Conservation (phyloP, 2,113 vertebrate genomes). For the Ginglymostoma cirratum region DNA sequence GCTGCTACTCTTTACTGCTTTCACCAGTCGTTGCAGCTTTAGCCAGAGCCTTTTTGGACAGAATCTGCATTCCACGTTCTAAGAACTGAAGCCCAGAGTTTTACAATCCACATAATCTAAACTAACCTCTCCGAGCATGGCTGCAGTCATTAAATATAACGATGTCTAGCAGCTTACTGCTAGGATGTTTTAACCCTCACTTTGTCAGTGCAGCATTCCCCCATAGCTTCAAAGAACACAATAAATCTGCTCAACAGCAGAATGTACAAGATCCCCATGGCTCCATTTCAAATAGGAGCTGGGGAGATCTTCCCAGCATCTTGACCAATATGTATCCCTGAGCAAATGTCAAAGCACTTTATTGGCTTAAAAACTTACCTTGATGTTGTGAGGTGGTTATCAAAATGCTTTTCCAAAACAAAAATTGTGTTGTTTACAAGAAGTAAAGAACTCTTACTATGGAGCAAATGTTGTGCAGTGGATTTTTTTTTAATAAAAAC, state of each 20-base stretch:
- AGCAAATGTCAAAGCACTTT: too few species aligned
- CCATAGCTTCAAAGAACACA: background rate
- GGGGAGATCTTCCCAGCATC: too few species aligned
- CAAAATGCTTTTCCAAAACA: background rate
- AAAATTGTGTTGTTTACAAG: background rate
- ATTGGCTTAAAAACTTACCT: background rate
- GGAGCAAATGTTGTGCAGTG: background rate
- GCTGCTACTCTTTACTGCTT: too few species aligned
- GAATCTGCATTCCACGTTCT: background rate
- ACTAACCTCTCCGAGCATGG: background rate
- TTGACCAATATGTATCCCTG: too few species aligned
- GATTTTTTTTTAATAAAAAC: constrained; percentile 20
- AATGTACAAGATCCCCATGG: too few species aligned
- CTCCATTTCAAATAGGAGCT: too few species aligned
- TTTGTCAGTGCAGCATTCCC: background rate
- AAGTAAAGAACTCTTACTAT: too few species aligned
- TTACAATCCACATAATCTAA: background rate
- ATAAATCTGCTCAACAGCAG: background rate
- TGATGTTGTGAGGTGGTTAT: too few species aligned
- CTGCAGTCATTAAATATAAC: background rate
- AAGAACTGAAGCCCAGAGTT: background rate
- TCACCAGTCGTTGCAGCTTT: too few species aligned
- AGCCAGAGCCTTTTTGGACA: background rate
- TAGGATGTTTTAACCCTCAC: background rate
- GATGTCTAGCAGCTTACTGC: background rate